A percentile compares a stretch with the other conserved stretches of the same genome.
phyloP scores from a whole-genome alignment of 2,888 invertebrate species.

The Helleia helle region DNA sequence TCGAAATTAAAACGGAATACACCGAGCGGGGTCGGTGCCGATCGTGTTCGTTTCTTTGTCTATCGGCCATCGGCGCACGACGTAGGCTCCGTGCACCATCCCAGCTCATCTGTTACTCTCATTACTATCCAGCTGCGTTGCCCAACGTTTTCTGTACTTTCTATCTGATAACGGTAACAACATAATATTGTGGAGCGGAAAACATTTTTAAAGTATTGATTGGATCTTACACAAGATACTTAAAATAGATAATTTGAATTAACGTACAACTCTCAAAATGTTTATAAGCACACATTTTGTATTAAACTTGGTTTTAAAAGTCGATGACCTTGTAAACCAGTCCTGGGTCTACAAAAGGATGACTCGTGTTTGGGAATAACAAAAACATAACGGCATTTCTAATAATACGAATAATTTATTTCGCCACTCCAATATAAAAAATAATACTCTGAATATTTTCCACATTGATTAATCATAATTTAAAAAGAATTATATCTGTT shows the following conservation, averaged over 20 bases:
- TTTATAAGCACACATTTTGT: too few species aligned
- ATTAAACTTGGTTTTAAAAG: constrained; percentile 6
- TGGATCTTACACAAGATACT: constrained; percentile 17
- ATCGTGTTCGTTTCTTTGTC: constrained; percentile 54
- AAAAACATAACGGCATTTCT: constrained; percentile 31
- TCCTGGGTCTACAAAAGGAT: constrained; percentile 5
- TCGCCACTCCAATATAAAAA: too few species aligned
- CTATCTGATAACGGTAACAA: constrained; percentile 52
- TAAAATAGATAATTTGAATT: constrained; percentile 3
- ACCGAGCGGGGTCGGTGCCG: constrained; percentile 43
- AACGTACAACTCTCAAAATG: too few species aligned
- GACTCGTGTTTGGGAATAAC: constrained; percentile 22
- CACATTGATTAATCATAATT: too few species aligned
- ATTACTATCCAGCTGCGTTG: constrained; percentile 35
- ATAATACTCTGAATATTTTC: too few species aligned
- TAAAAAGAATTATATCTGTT: too few species aligned
- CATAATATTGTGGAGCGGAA: constrained; percentile 43
- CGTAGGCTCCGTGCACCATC: constrained; percentile 12
- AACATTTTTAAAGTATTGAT: constrained; percentile 27
- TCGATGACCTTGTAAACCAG: constrained; percentile 31
- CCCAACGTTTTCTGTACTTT: constrained; percentile 47
- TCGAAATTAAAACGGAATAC: constrained; percentile 32
- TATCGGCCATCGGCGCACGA: constrained; percentile 60
- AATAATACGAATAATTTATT: constrained; percentile 3
- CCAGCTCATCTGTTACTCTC: constrained; percentile 2